Percentiles rank a stretch among this genome's conserved stretches.
phyloP scores from a whole-genome alignment of 2,113 vertebrate species.

The Montifringilla adamsi region DNA sequence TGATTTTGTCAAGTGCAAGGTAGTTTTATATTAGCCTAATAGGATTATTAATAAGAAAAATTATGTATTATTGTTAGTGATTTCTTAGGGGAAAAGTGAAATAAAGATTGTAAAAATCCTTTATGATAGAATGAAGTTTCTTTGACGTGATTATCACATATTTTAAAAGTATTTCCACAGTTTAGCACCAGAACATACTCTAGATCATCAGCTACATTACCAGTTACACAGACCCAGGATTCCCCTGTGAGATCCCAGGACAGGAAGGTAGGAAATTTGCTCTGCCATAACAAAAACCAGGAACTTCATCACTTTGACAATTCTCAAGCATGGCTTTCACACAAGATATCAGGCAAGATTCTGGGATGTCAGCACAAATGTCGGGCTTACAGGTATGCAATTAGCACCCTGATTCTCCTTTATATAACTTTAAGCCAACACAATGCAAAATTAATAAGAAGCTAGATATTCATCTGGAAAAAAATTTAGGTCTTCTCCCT shows the following conservation, averaged over 20 bases:
- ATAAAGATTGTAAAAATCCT: background rate
- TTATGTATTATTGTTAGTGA: background rate
- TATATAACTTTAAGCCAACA: background rate
- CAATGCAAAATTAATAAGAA: background rate
- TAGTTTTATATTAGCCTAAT: background rate
- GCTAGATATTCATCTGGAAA: background rate
- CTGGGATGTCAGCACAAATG: background rate
- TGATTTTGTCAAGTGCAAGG: background rate
- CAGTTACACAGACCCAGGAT: background rate
- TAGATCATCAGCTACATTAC: background rate
- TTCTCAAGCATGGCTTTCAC: background rate
- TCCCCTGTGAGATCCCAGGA: background rate
- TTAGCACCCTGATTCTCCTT: background rate
- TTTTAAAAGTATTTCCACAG: background rate
- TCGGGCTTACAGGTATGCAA: background rate
- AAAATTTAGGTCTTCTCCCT: background rate
- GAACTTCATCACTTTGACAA: background rate
- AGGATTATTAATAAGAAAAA: background rate
- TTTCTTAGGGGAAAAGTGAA: background rate
- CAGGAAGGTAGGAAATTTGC: background rate
- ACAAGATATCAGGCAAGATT: background rate
- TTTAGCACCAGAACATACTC: background rate
- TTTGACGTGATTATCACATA: background rate
- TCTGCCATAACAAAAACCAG: background rate
- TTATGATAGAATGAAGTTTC: background rate